These are phyloP conservation scores for Drosophila yooni DNA, from an alignment of 2,888 invertebrate species.

Conservation along the genomic window DNA sequence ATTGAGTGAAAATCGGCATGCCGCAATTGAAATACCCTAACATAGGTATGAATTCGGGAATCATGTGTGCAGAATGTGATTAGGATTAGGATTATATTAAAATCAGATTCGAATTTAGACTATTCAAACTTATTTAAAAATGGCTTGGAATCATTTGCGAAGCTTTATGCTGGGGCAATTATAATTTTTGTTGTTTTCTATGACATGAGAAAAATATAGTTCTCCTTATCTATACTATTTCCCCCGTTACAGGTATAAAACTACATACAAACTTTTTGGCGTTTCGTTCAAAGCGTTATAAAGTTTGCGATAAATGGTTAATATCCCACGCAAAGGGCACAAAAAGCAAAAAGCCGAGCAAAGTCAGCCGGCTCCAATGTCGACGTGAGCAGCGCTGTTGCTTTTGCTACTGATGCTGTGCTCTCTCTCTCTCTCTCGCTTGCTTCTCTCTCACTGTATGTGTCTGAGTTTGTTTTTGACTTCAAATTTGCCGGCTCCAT, in stretches of 20 bases:
- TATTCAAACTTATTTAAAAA: not conserved
- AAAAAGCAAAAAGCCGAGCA: conserved; percentile 57
- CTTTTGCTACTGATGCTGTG: conserved; percentile 49
- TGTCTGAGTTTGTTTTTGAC: conserved; percentile 40
- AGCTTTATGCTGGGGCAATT: not conserved
- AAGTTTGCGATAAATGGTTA: not conserved
- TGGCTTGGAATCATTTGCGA: not conserved
- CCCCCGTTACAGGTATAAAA: no score
- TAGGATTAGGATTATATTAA: not conserved
- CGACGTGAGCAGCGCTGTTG: conserved; percentile 42
- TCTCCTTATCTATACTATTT: not conserved
- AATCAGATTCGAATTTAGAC: not conserved
- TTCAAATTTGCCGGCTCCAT: conserved; percentile 49
- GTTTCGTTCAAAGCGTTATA: not conserved
- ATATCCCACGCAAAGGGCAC: conserved; percentile 33
- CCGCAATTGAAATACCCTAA: conserved; percentile 38
- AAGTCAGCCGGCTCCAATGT: conserved; percentile 59
- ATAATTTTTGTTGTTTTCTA: not conserved
- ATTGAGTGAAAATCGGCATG: conserved; percentile 2
- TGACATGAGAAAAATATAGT: not conserved
- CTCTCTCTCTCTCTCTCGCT: conserved; percentile 17
- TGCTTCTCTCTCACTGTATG: conserved; percentile 12
- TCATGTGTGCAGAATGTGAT: not conserved
- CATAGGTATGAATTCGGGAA: not conserved
- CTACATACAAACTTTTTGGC: not conserved